Evolutionary conservation across 2,797 vertebrate genomes (phyloP).

Genomic region (Nannoperca obscura): DNA sequence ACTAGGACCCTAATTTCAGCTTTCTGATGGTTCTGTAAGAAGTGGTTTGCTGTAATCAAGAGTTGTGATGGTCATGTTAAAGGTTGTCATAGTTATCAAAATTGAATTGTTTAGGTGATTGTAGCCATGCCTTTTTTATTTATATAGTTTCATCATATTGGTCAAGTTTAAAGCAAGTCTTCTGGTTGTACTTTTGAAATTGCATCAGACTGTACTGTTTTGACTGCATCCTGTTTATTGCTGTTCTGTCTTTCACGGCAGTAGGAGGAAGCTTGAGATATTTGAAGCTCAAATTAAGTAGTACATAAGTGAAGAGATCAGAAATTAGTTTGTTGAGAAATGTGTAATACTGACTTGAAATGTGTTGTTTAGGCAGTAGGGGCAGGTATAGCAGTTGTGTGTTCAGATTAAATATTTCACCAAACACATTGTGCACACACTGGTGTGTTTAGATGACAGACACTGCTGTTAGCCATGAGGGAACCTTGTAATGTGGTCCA

Average conservation of each 20-base stretch:
- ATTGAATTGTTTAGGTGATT: conserved; percentile 6
- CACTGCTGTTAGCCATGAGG: conserved; percentile 16
- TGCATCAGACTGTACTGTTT: conserved; percentile 61
- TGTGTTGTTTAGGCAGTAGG: conserved; percentile 15
- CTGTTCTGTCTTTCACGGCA: conserved; percentile 51
- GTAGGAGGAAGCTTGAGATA: conserved; percentile 44
- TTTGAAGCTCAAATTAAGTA: conserved; percentile 36
- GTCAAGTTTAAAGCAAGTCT: conserved; percentile 57
- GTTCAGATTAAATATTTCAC: conserved; percentile 51
- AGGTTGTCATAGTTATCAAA: not conserved
- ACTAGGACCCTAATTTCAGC: conserved; percentile 40
- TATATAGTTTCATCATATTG: conserved; percentile 36
- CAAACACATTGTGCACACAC: conserved; percentile 32
- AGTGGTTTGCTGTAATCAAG: conserved; percentile 24
- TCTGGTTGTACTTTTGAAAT: conserved; percentile 56
- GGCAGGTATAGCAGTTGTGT: conserved; percentile 31
- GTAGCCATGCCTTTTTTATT: not conserved
- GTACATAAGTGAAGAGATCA: conserved; percentile 37
- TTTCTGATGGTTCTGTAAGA: conserved; percentile 25
- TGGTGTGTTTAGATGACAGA: conserved; percentile 48
- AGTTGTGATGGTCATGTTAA: not conserved
- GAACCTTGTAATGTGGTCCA: conserved; percentile 16
- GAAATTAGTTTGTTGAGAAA: conserved; percentile 28
- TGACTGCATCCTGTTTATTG: conserved; percentile 77
- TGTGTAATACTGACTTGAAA: conserved; percentile 18